phyloP scores from a whole-genome alignment of 2,113 vertebrate species.

The Brachyhypopomus gauderio region DNA sequence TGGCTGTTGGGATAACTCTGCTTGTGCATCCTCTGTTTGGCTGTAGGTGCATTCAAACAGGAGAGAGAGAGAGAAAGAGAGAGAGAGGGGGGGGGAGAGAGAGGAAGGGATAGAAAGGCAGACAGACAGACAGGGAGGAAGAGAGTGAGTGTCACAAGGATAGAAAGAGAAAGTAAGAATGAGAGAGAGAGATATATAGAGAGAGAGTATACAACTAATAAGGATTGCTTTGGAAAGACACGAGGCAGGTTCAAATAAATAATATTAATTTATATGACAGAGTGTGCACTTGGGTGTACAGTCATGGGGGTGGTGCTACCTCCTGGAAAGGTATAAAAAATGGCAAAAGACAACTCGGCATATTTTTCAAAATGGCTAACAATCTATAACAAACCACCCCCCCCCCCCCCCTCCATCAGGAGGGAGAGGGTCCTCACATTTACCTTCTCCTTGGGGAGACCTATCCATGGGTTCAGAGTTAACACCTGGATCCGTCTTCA shows the following conservation, averaged over 20 bases:
- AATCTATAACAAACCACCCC: conserved; percentile 51
- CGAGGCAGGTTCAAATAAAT: conserved; percentile 29
- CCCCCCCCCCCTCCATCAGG: conserved; percentile 46
- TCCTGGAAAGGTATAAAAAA: conserved; percentile 50
- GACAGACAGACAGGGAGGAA: not conserved
- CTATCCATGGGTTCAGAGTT: conserved; percentile 32
- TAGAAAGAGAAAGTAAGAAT: not conserved
- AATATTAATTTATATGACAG: conserved; percentile 36
- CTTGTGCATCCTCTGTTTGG: conserved; percentile 29
- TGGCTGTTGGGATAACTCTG: conserved; percentile 51
- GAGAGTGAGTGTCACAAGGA: not conserved
- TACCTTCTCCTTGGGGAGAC: conserved; percentile 42
- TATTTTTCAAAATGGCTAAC: conserved; percentile 58
- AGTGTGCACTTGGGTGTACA: conserved; percentile 21
- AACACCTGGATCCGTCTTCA: conserved; percentile 48
- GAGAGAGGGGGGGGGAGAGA: too few relatives aligned
- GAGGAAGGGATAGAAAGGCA: not conserved
- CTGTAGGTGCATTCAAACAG: conserved; percentile 33
- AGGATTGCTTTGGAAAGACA: conserved; percentile 5
- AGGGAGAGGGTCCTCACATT: conserved; percentile 48
- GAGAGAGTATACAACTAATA: conserved; percentile 6
- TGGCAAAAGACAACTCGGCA: conserved; percentile 44
- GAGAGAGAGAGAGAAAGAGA: not conserved
- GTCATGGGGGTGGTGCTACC: conserved; percentile 1
- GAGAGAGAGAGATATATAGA: conserved; percentile 4